Conservation (phyloP, 2,113 vertebrate genomes). For the Nannospalax galili region DNA sequence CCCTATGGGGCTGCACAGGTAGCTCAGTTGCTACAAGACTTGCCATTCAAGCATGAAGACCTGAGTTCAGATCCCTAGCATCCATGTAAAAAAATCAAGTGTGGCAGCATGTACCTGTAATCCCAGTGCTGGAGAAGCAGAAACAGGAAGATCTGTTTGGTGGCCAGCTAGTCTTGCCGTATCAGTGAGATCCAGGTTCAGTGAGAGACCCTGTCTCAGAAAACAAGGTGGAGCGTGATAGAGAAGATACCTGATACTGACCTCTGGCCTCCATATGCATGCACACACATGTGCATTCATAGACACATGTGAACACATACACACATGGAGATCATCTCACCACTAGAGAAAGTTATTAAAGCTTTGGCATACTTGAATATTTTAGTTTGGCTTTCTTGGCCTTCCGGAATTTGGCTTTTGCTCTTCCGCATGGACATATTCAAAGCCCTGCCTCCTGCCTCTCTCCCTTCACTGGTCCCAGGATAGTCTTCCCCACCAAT, state of each 20-base stretch:
- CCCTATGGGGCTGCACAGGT: not conserved
- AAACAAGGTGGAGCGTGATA: not conserved
- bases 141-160: not conserved
- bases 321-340: not conserved
- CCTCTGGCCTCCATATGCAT: too few species aligned
- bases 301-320: not conserved
- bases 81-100: not conserved
- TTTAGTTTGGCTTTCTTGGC: not conserved
- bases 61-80: not conserved
- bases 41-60: not conserved
- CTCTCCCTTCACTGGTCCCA: not conserved
- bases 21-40: not conserved
- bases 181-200: not conserved
- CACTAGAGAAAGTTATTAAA: constrained; percentile 3
- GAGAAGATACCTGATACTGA: not conserved
- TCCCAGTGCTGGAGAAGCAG: not conserved
- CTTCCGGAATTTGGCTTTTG: not conserved
- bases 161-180: not conserved
- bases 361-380: not conserved
- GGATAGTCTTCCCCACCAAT: not conserved
- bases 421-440: not conserved
- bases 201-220: not conserved
- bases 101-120: not conserved
- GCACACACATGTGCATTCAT: not conserved
- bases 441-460: not conserved